These are phyloP conservation scores for Caenorhabditis latens DNA, from an alignment of 1,140 invertebrate species.

Conservation along the genomic window DNA sequence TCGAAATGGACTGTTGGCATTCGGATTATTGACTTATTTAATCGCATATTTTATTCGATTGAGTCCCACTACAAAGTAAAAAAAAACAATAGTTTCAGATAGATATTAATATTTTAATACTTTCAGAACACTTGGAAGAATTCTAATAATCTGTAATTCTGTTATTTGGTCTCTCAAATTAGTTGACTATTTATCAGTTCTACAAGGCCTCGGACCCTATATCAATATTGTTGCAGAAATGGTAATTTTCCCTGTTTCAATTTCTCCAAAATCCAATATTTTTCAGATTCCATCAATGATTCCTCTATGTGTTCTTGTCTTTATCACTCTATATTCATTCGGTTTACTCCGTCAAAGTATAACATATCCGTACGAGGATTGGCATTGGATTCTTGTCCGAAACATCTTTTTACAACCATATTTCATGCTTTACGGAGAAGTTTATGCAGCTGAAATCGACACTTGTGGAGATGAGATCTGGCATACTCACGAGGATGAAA, in stretches of 20 bases:
- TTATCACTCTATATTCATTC: slow-evolving; percentile 51
- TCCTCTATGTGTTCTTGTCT: slow-evolving; percentile 57
- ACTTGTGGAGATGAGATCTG: slow-evolving; percentile 82
- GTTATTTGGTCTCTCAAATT: slow-evolving; percentile 61
- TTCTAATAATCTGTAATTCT: slow-evolving; percentile 57
- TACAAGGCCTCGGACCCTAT: slow-evolving; percentile 58
- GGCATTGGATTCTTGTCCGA: slow-evolving; percentile 78
- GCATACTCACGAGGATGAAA: slow-evolving; percentile 84
- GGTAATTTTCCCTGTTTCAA: background rate
- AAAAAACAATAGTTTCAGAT: background rate
- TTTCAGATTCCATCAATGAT: slow-evolving; percentile 63
- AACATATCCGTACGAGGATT: slow-evolving; percentile 62
- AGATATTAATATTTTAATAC: background rate
- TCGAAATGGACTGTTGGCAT: slow-evolving; percentile 56
- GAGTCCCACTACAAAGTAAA: slow-evolving; percentile 53
- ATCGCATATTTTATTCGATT: slow-evolving; percentile 61
- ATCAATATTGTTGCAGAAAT: slow-evolving; percentile 59
- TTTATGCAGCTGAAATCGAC: slow-evolving; percentile 85
- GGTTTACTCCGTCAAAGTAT: slow-evolving; percentile 61
- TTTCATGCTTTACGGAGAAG: slow-evolving; percentile 98
- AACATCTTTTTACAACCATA: slow-evolving; percentile 95
- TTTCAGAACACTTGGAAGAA: slow-evolving; percentile 60
- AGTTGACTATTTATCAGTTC: slow-evolving; percentile 59
- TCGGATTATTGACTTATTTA: slow-evolving; percentile 58
- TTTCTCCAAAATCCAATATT: background rate